Evolutionary conservation across 1,140 invertebrate species (phyloP).

Genomic region (Phortica variegata): DNA sequence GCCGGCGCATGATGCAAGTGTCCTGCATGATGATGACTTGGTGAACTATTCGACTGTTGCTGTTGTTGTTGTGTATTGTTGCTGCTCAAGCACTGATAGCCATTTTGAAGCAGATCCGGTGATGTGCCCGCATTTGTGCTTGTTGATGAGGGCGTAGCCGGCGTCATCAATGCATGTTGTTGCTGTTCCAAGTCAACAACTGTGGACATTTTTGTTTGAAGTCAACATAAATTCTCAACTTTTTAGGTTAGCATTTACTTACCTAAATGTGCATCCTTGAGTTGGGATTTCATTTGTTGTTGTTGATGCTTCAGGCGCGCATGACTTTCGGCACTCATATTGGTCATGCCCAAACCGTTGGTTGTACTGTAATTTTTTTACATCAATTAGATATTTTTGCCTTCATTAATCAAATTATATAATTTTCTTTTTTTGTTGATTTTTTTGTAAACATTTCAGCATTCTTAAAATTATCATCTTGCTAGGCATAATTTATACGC

Average conservation of each 20-base stretch:
- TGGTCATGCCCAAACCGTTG: slow-evolving; percentile 39
- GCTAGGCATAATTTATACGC: too few relatives aligned
- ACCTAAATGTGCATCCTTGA: slow-evolving; percentile 21
- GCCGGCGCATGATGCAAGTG: background rate
- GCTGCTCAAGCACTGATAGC: slow-evolving; percentile 11
- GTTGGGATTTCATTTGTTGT: slow-evolving; percentile 29
- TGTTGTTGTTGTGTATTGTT: slow-evolving; percentile 7
- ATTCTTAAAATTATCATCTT: too few relatives aligned
- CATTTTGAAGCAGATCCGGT: slow-evolving; percentile 29
- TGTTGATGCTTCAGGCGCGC: slow-evolving; percentile 52
- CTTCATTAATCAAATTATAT: too few relatives aligned
- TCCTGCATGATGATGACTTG: too few relatives aligned
- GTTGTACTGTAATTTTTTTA: slow-evolving; percentile 28
- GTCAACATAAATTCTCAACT: slow-evolving; percentile 15
- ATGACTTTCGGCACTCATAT: slow-evolving; percentile 52
- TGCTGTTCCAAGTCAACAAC: slow-evolving; percentile 27
- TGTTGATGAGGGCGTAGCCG: slow-evolving; percentile 32
- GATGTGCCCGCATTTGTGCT: slow-evolving; percentile 45
- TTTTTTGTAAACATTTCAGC: too few relatives aligned
- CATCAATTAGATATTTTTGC: too few relatives aligned
- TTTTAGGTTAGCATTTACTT: slow-evolving; percentile 4
- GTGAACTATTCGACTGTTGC: too few relatives aligned
- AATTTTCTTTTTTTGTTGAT: too few relatives aligned
- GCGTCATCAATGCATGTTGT: slow-evolving; percentile 21
- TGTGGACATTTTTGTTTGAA: slow-evolving; percentile 12